Base-by-base conservation (phyloP, 2,888 invertebrate genomes). In the Caenorhabditis becei region DNA sequence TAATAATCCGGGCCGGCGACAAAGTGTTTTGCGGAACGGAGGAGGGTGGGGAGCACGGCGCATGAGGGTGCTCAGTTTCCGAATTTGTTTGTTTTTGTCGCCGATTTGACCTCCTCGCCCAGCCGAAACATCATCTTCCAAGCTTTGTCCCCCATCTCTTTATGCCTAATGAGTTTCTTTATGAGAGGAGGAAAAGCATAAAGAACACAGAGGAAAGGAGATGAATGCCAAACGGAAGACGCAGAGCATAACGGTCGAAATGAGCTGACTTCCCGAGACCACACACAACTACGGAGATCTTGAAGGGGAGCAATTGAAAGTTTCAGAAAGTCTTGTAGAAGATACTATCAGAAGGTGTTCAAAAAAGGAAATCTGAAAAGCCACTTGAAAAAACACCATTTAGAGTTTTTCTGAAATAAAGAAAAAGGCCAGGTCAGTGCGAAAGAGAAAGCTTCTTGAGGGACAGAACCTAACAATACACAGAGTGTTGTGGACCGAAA, bases 71-170 rank as follows among this genome's bases (percentile, higher is more conserved):
- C 65, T 74, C 74, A 74, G 74, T 74, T 74, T 74, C 74, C 72
- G 63, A 72, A 77, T 77, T 58, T 77, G 70, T 77, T 77, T 77
- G 77, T 65, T 77, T 69, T 77, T 69, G 65, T 69, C 77, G 70
- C 77, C 77, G 63, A 63, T 44, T 32, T 62, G 53, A 62, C 47
- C 44, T 49, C 41, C 20, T 32, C 56, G 18, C 56, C 11, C 54
- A 24, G 47, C 18, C 47, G 23, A 63, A 59, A 35, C n/a, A 56
- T n/a, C 53, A 63, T 71, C 71, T 61, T 71, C 71, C 71, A 71
- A 61, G 70, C 70, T 70, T 69, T 69, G 58, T 47, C 44, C 35
- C 49, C 37, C 26, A 37, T 16, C 49, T 49, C 28, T 23, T 47
- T 23, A 24, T 59, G 69, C 69, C 69, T 70, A 70, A 70, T 70